Conservation (phyloP, 2,797 vertebrate genomes). For the Lates japonicus region DNA sequence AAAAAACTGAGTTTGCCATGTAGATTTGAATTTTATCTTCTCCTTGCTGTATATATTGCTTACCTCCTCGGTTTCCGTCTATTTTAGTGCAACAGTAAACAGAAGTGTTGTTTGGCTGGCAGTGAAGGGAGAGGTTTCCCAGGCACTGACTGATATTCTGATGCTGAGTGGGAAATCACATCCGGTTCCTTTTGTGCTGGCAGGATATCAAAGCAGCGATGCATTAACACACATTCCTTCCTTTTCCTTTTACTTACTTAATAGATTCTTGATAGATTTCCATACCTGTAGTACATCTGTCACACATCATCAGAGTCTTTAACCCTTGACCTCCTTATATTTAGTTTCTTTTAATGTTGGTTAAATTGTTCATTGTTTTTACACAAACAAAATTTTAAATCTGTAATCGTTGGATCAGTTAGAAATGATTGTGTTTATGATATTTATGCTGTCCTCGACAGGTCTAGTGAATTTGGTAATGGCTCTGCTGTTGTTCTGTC, state of each 20-base stretch:
- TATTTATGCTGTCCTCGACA: too few species aligned
- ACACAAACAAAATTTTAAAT: not conserved
- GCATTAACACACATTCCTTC: slow-evolving; percentile 54
- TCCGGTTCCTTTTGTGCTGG: slow-evolving; percentile 55
- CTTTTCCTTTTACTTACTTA: not conserved
- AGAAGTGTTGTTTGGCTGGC: slow-evolving; percentile 59
- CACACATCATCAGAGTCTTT: not conserved
- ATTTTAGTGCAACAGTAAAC: slow-evolving; percentile 78
- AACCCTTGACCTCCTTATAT: not conserved
- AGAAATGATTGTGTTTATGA: too few species aligned
- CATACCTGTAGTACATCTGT: not conserved
- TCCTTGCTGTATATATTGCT: slow-evolving; percentile 49
- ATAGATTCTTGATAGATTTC: not conserved
- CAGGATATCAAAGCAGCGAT: slow-evolving; percentile 61
- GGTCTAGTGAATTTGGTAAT: too few species aligned
- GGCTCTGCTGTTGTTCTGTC: too few species aligned
- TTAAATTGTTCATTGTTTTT: not conserved
- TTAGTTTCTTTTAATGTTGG: not conserved
- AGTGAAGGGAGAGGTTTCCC: slow-evolving; percentile 66
- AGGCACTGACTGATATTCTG: slow-evolving; percentile 62
- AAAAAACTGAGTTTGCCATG: slow-evolving; percentile 27
- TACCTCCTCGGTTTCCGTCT: slow-evolving; percentile 73
- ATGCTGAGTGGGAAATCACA: slow-evolving; percentile 55
- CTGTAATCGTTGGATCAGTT: not conserved
- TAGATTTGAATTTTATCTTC: slow-evolving; percentile 57